A percentile compares a stretch with the other conserved stretches of the same genome.
These are phyloP conservation scores for Latrodectus elegans DNA, from an alignment of 2,888 invertebrate genomes.

Conservation along the genomic window DNA sequence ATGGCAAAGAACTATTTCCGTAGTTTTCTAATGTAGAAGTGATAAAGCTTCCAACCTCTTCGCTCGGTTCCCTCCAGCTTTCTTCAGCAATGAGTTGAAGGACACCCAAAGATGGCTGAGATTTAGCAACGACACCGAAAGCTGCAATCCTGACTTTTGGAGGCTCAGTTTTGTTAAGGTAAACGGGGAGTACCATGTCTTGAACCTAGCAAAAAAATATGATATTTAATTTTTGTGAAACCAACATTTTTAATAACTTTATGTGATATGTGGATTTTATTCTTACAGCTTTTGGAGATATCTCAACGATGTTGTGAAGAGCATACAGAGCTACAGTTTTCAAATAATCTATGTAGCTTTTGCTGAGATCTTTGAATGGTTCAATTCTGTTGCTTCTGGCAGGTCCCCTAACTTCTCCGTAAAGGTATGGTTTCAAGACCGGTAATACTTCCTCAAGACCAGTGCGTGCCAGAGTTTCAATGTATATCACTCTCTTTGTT, in stretches of 20 bases:
- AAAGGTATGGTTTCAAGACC: slow-evolving; percentile 62
- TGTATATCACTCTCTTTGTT: slow-evolving; percentile 62
- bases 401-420: slow-evolving; percentile 16
- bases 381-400: neutral
- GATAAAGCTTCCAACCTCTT: slow-evolving; percentile 73
- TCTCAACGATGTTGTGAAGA: slow-evolving; percentile 60
- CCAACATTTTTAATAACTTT: neutral
- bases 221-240: neutral
- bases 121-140: slow-evolving; percentile 72
- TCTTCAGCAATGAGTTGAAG: slow-evolving; percentile 74
- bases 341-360: slow-evolving; percentile 56
- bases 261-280: neutral
- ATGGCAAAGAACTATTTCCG: slow-evolving; percentile 71
- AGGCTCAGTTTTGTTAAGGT: slow-evolving; percentile 73
- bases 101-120: slow-evolving; percentile 73
- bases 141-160: slow-evolving; percentile 74
- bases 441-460: slow-evolving; percentile 58
- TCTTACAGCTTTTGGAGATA: slow-evolving; percentile 14
- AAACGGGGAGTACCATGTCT: slow-evolving; percentile 73
- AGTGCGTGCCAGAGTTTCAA: slow-evolving; percentile 70
- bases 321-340: slow-evolving; percentile 68
- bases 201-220: slow-evolving; percentile 55
- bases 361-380: neutral
- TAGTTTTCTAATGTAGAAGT: slow-evolving; percentile 72
- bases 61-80: slow-evolving; percentile 73